These are phyloP conservation scores for Eurypyga helias DNA, from an alignment of 2,113 vertebrate species.

Conservation along the genomic window DNA sequence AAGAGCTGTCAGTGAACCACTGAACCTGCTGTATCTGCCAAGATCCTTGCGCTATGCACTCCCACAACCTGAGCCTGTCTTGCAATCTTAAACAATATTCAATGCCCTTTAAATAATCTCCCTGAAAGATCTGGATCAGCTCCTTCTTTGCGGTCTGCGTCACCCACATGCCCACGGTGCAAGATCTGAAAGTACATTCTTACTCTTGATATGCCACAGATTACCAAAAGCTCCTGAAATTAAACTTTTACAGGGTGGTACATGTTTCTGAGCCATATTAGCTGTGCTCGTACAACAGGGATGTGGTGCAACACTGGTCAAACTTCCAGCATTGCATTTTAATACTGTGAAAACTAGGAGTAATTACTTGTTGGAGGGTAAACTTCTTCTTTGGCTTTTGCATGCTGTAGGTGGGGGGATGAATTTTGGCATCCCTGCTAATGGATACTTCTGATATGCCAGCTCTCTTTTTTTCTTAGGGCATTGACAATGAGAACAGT, in stretches of 20 bases:
- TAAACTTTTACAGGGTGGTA: no score
- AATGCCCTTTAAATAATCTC: neutral
- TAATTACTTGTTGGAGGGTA: neutral
- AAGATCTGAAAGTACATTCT: neutral
- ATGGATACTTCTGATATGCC: neutral
- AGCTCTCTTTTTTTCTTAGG: neutral
- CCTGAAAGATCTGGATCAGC: neutral
- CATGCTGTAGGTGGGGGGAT: neutral
- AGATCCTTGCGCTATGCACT: neutral
- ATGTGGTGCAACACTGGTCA: neutral
- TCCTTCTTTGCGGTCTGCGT: neutral
- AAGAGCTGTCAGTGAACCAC: neutral
- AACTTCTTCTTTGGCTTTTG: neutral
- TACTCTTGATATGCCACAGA: neutral
- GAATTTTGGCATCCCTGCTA: neutral
- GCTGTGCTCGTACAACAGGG: neutral
- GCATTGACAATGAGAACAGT: neutral
- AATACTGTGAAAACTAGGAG: neutral
- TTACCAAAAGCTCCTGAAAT: neutral
- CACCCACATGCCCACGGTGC: rapidly evolving
- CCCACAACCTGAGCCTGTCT: neutral
- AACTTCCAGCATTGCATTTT: neutral
- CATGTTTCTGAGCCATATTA: rapidly evolving
- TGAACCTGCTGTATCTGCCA: neutral
- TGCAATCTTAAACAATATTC: neutral